These are phyloP conservation scores for Panthera leo DNA, from an alignment of 2,113 vertebrate genomes.

Conservation along the genomic window DNA sequence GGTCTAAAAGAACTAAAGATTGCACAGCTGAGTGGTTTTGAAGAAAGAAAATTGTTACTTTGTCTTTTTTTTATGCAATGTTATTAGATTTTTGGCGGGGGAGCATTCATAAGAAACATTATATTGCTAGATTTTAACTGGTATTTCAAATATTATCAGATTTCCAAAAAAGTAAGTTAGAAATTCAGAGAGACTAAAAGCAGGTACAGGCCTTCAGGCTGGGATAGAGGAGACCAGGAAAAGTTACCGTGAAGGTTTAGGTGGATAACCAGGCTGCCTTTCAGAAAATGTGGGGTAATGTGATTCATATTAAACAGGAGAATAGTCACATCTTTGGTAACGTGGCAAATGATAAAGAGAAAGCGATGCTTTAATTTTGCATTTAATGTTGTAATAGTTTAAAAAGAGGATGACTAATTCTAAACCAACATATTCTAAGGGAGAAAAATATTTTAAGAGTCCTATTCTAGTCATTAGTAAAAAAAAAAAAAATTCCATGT, in stretches of 20 bases:
- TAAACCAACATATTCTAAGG: not conserved
- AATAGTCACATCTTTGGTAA: not conserved
- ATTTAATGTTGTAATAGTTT: not conserved
- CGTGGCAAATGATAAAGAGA: not conserved
- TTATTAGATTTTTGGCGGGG: conserved; percentile 71
- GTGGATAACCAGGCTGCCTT: not conserved
- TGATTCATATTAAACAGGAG: not conserved
- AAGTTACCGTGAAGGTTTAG: not conserved
- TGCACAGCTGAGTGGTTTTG: conserved; percentile 64
- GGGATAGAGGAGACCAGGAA: not conserved
- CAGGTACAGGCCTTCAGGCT: not conserved
- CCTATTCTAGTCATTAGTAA: not conserved
- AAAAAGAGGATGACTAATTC: not conserved
- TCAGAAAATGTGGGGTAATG: not conserved
- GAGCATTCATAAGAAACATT: conserved; percentile 73
- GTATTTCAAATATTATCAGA: conserved; percentile 66
- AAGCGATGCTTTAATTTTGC: not conserved
- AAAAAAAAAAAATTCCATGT: not conserved
- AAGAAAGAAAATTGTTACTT: conserved; percentile 75
- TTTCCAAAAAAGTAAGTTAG: conserved; percentile 54
- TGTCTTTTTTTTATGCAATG: conserved; percentile 67
- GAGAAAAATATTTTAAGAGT: not conserved
- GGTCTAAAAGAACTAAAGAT: conserved; percentile 63
- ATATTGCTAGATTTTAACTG: conserved; percentile 70
- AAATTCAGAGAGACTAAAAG: conserved; percentile 41